Evolutionary conservation across 2,113 vertebrate species (phyloP).

Genomic region (Theristicus caerulescens): DNA sequence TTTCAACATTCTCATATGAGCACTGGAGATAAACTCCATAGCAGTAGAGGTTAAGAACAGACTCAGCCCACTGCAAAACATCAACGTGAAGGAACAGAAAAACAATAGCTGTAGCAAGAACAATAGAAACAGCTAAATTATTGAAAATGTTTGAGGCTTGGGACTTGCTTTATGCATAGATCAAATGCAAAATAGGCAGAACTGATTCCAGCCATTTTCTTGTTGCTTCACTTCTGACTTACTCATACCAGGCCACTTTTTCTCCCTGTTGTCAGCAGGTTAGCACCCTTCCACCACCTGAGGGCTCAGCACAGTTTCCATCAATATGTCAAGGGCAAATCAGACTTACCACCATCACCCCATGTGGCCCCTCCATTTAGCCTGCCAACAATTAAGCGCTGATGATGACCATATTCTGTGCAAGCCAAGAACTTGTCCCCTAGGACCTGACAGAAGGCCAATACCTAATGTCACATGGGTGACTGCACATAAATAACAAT

Average conservation of each 20-base stretch:
- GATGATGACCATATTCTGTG: background rate
- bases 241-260: background rate
- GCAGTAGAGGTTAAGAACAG: background rate
- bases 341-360: background rate
- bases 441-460: background rate
- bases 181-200: background rate
- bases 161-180: background rate
- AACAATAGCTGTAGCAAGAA: background rate
- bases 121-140: background rate
- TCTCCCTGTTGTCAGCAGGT: background rate
- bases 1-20: slow-evolving; percentile 27
- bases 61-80: background rate
- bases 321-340: background rate
- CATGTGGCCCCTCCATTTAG: background rate
- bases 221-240: background rate
- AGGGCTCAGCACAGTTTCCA: background rate
- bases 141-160: background rate
- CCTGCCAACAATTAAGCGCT: background rate
- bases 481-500: background rate
- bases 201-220: background rate
- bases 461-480: background rate
- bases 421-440: background rate
- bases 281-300: background rate
- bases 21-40: background rate
- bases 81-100: background rate